Base-by-base conservation (phyloP, 2,888 invertebrate species). In the Adineta ricciae region DNA sequence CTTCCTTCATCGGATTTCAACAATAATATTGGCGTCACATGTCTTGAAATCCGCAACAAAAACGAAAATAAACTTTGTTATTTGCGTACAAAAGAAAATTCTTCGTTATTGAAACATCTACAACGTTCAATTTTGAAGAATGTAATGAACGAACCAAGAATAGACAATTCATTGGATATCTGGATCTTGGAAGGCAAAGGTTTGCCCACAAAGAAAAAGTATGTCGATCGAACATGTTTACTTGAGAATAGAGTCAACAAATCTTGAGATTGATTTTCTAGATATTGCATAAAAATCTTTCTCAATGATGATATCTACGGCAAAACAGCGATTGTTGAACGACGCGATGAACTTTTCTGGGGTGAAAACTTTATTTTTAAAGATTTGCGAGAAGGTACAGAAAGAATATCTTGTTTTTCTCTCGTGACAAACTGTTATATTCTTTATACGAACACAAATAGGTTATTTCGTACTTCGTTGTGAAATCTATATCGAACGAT, bases 161-260 rank as follows among this genome's bases (percentile, higher is more conserved):
- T 21, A 4, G 96, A 97, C 91, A 94, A 96, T 89, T 95, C 95
- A 1, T 92, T 97, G 86, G 95, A 95, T 90, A 93, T 97, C 88
- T 96, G 96, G 95, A 93, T 97, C 86, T 93, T 96, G 86, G 97
- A 97, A 91, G 96, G 95, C 36, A 97, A 97, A 91, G 96, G 95
- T 88, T 93, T 96, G 87, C 90, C 92, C 16, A 93, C 94, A 83
- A 93, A 93, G 89, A 95, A 95, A 92, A 95, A 95, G 92, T 93
- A 93, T 91, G n/a, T n/a, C n/a, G n/a, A n/a, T n/a, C n/a, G n/a
- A n/a, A n/a, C n/a, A n/a, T n/a, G n/a, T n/a, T n/a, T n/a, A n/a
- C n/a, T n/a, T n/a, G n/a, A n/a, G n/a, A n/a, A n/a, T n/a, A n/a
- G n/a, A n/a, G n/a, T n/a, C n/a, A n/a, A n/a, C n/a, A 46, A 46